These are phyloP conservation scores for Actinemys pallida DNA, from an alignment of 2,113 vertebrate species.

Conservation along the genomic window DNA sequence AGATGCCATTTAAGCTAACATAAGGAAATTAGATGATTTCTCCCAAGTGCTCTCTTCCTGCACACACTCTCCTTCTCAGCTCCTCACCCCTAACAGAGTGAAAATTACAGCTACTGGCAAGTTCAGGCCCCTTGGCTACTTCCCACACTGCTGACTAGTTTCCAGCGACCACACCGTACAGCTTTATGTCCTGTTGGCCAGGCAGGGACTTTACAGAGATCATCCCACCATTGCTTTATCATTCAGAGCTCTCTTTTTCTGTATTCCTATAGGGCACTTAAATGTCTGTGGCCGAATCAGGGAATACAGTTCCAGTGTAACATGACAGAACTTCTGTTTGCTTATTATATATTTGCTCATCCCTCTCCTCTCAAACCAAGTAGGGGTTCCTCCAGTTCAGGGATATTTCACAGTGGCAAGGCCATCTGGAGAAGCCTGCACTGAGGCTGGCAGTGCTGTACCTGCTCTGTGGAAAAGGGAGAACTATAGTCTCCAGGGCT, in stretches of 20 bases:
- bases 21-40: not conserved
- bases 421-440: conserved; percentile 10
- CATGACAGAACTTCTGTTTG: not conserved
- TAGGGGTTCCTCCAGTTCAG: not conserved
- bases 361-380: conserved; percentile 2
- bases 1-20: not conserved
- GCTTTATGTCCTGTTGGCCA: not conserved
- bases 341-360: not conserved
- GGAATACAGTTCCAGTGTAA: not conserved
- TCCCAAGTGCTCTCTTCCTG: not conserved
- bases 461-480: not conserved
- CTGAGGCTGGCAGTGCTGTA: not conserved
- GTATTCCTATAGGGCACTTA: not conserved
- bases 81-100: not conserved
- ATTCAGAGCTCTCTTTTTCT: not conserved
- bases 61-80: not conserved
- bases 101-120: not conserved
- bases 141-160: not conserved
- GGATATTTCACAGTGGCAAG: not conserved
- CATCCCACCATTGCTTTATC: not conserved
- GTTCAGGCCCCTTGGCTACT: not conserved
- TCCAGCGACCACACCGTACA: not conserved
- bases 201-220: not conserved
- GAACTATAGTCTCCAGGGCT: conserved; percentile 34
- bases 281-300: not conserved